Evolutionary conservation across 2,888 invertebrate species (phyloP), one percentile per base, ranked within the genome.

Genomic region (Anodontia alba): DNA sequence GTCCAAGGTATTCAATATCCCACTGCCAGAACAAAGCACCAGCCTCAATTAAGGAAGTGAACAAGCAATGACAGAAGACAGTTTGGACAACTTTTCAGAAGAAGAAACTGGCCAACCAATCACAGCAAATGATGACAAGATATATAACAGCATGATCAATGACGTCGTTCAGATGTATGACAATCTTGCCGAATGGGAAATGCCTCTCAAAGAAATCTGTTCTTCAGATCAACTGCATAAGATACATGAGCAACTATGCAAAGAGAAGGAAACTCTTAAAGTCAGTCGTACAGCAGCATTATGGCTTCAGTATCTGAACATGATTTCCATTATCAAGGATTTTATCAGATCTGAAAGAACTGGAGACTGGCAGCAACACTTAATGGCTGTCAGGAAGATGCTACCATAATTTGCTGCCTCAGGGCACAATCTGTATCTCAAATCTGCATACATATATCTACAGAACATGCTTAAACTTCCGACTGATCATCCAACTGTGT

Each of bases 351-450:
- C 78, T 2, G 77, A 66, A 68, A 62, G 73, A 15, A 72, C 77
- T 42, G 76, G 81, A 8, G 77, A 81, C 49, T 76, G 81, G 78
- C n/a, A 78, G 51, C 23, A 78, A n/a, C 87, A 87, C 70, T 57
- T 86, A 8, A 26, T 78, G 57, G 20, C 78, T 17, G 20, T 86
- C 15, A 54, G 42, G 43, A 38, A 82, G 10, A 88, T 88, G 87
- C 51, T 81, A n/a, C 78, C 78, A 51, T 81, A 74, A 33, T 81
- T 88, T 68, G 87, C 86, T 26, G 83, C 88, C 8, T 12, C 87
- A 15, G 88, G 87, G 1, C 87, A 88, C 73, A 83, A 83, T 62
- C 49, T 87, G 3, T 89, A 88, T 49, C 31, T 73, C 2, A 85
- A 76, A 54, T 83, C 82, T 10, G 78, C 72, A 20, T 76, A 87